phyloP scores from a whole-genome alignment of 2,888 invertebrate genomes.

The Torymus aiolomorphi region DNA sequence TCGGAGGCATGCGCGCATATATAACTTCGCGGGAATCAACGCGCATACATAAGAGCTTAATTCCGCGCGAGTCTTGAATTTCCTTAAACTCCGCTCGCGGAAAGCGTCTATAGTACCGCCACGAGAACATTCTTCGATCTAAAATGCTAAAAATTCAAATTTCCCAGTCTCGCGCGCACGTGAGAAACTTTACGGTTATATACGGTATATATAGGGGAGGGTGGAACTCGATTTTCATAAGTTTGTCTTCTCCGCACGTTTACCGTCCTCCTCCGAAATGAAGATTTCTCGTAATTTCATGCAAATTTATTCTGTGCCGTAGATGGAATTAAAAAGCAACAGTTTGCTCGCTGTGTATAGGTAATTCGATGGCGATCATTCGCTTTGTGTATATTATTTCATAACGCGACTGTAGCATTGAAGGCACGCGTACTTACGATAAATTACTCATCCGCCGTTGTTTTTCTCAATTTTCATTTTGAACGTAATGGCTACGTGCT shows the following conservation, averaged over 20 bases:
- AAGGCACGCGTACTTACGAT: background rate
- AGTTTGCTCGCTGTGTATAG: no score
- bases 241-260: background rate
- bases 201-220: no score
- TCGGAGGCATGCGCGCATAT: background rate
- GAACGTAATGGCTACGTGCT: no score
- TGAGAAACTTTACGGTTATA: no score
- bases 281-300: no score
- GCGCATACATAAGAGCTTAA: background rate
- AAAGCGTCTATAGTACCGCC: no score
- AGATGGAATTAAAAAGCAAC: no score
- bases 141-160: constrained; percentile 21
- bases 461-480: background rate
- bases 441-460: constrained; percentile 24
- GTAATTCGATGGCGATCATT: background rate
- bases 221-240: background rate
- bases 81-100: no score
- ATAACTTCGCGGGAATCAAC: background rate
- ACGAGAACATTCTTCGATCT: background rate
- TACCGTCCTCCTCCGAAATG: background rate
- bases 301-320: no score
- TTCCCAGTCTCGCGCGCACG: background rate
- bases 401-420: background rate
- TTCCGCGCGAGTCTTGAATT: background rate
- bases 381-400: constrained; percentile 8